Base-by-base conservation (phyloP, 1,140 invertebrate genomes). In the Eubasilissa regina region DNA sequence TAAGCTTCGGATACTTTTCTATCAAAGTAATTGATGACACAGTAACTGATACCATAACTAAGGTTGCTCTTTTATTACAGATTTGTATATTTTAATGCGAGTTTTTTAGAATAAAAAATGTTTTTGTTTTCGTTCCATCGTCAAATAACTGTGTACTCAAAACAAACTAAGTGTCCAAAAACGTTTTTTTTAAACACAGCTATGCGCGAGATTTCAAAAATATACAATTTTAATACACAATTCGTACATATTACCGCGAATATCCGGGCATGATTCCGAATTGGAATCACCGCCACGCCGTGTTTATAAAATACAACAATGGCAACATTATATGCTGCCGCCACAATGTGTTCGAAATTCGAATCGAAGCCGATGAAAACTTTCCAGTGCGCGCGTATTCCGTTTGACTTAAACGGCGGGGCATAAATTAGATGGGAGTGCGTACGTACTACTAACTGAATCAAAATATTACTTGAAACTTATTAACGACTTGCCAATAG, bases 301-400 rank as follows among this genome's bases (percentile, higher is more conserved):
- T 70, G 13, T 70, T 70, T 70, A 51, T 25, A 70, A 70, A 70
- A 25, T 19, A 53, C 11, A 21, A 70, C 66, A 70, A 70, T 51
- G 47, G 45, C 11, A 70, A 35, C 47, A 70, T 17, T 70, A 48
- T 70, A 48, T 17, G 45, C 15, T 48, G 17, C 15, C 45, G 45
- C 17, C 48, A 70, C 66, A 70, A 70, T 51, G 66, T 70, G 44
- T n/a, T 70, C 66, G 10, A 62, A 70, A 19, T 70, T 21, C 8
- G 66, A 66, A 70, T 70, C 66, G 66, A 70, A n/a, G 17, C 45
- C 15, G 21, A 70, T 70, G 47, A 53, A 51, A n/a, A 25, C 47
- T 45, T 48, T 51, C 47, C 45, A 51, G 45, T n/a, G 12, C 19
- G 4, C 44, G 66, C 66, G 47, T 19, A 11, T 70, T 70, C 66